Evolutionary conservation across 1,140 invertebrate species (phyloP), one percentile per base, ranked within the genome.

Genomic region (Chironomus tepperi): DNA sequence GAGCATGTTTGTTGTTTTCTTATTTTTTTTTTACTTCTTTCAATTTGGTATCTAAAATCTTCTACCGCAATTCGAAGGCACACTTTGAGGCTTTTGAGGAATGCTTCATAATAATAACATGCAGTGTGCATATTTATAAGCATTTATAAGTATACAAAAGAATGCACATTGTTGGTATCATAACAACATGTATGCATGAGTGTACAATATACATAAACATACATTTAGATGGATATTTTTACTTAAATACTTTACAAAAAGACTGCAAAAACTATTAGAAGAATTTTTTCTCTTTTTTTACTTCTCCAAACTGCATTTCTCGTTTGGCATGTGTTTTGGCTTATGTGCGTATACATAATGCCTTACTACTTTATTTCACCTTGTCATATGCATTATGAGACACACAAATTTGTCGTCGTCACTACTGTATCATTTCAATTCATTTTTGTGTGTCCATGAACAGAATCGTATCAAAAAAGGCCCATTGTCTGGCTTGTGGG

Each of bases 81-180:
- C 65, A 70, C 65, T 70, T 70, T 70, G 65, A 70, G 47, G 47
- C 47, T 57, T 34, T n/a, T 57, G 47, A 57, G 65, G 65, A 19
- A 70, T 70, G 65, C 65, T n/a, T 57, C 47, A 57, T 57, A 57
- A 57, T 57, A 57, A 57, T 57, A 57, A 57, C 47, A 57, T 57
- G 47, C 47, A 57, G 47, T 57, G 47, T 70, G 65, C 65, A 70
- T 70, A 70, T 70, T 70, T 70, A 70, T 70, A 34, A 34, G 24
- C 24, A 34, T 34, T 34, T 34, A 34, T 34, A 34, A 34, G 24
- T 34, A 21, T 21, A 70, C 16, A 21, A 16, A 70, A 70, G 65
- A 70, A 70, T 70, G 16, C 65, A 18, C 65, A 70, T 70, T 70
- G 65, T 70, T 70, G 65, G 18, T 18, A 19, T 19, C 18, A 15